phyloP scores from a whole-genome alignment of 2,888 invertebrate genomes.

The Drosophila neotestacea region DNA sequence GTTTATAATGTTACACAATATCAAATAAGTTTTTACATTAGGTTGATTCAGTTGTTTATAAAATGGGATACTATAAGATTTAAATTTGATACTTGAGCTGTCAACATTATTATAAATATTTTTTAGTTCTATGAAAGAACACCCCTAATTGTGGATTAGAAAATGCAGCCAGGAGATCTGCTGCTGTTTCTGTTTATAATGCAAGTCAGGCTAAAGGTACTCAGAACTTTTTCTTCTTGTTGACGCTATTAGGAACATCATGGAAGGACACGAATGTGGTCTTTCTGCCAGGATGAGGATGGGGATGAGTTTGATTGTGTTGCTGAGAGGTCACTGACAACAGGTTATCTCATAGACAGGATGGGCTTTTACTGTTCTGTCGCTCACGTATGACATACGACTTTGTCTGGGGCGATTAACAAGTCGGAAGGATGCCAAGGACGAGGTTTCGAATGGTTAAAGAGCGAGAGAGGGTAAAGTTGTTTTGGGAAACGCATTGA shows the following conservation, averaged over 20 bases:
- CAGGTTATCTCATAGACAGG: constrained; percentile 26
- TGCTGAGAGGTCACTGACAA: constrained; percentile 30
- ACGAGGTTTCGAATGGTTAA: constrained; percentile 2
- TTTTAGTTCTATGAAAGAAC: not conserved
- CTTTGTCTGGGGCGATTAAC: constrained; percentile 68
- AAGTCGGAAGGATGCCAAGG: constrained; percentile 21
- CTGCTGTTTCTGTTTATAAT: constrained; percentile 42
- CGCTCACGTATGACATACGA: constrained; percentile 59
- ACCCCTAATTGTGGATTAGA: not conserved
- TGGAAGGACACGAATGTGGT: constrained; percentile 25
- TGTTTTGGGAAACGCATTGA: constrained; percentile 20
- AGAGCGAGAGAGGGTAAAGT: constrained; percentile 14
- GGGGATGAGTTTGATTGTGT: not conserved
- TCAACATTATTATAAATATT: not conserved
- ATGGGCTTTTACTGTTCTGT: constrained; percentile 41
- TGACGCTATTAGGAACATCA: constrained; percentile 41
- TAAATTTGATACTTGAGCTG: too few relatives aligned
- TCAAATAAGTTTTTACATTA: not conserved
- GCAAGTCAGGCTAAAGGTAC: constrained; percentile 46
- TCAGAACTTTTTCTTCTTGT: constrained; percentile 28
- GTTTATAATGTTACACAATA: constrained; percentile 1
- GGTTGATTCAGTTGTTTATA: not conserved
- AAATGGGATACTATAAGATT: not conserved
- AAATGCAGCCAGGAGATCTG: not conserved
- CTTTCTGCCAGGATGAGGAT: not conserved